These are phyloP conservation scores for Thripadectes ignobilis DNA, from an alignment of 2,797 vertebrate genomes.

Conservation along the genomic window DNA sequence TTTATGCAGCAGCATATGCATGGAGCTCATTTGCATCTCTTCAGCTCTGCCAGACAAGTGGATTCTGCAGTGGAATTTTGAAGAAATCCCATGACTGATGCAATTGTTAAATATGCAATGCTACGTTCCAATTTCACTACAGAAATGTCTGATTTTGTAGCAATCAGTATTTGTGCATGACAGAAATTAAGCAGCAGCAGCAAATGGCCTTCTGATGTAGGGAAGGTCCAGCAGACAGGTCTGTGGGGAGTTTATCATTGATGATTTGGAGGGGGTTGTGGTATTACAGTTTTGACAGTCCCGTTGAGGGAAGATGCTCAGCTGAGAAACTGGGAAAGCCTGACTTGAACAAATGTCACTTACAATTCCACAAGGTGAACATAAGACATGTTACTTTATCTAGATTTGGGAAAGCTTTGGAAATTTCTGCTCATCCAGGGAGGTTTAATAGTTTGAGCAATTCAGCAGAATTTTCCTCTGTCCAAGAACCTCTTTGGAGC, in stretches of 20 bases:
- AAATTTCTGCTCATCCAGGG: background rate
- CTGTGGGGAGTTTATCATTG: background rate
- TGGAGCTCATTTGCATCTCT: background rate
- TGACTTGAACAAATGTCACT: background rate
- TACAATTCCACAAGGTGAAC: background rate
- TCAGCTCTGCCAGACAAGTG: background rate
- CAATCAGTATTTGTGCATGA: background rate
- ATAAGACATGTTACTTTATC: background rate
- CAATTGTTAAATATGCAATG: background rate
- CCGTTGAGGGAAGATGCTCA: background rate
- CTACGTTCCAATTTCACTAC: background rate
- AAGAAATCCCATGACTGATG: background rate
- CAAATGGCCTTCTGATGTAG: background rate
- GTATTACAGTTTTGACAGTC: background rate
- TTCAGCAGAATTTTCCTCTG: background rate
- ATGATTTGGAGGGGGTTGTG: background rate
- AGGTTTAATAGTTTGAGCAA: background rate
- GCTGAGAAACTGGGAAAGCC: background rate
- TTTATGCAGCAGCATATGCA: background rate
- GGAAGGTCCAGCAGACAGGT: background rate
- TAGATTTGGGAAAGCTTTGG: background rate
- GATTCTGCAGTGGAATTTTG: conserved; percentile 16
- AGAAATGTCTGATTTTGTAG: background rate
- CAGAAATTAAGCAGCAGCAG: background rate
- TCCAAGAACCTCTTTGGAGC: background rate